Percentiles rank a stretch among this genome's conserved stretches.
Conservation (phyloP, 2,113 vertebrate species). For the Camelus bactrianus region DNA sequence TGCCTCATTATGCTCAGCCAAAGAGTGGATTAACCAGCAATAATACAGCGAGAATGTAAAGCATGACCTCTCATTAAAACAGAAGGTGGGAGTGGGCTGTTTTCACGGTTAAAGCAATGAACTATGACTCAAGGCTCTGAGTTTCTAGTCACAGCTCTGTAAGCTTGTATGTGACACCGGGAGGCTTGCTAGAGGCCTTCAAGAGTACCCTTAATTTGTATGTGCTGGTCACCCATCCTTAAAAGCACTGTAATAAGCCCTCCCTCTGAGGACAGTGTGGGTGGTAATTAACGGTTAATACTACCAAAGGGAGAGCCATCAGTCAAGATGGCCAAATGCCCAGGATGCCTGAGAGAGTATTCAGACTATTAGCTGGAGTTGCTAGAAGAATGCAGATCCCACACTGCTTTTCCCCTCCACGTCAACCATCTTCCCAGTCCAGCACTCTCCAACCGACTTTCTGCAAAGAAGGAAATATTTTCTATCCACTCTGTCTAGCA, state of each 20-base stretch:
- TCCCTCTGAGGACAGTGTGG: background rate
- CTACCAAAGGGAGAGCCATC: background rate
- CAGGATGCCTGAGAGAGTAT: background rate
- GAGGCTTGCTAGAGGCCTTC: background rate
- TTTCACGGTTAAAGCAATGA: background rate
- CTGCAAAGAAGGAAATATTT: background rate
- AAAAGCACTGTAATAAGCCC: background rate
- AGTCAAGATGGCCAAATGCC: background rate
- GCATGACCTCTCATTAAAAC: constrained; percentile 27
- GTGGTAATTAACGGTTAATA: constrained; percentile 35
- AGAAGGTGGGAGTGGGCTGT: background rate
- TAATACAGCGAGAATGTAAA: background rate
- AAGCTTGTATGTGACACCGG: background rate
- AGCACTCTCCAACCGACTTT: background rate
- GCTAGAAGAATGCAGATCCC: background rate
- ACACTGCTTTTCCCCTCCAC: background rate
- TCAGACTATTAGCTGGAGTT: background rate
- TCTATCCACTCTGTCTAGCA: background rate
- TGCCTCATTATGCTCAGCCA: background rate
- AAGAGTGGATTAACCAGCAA: background rate
- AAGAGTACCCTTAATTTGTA: background rate
- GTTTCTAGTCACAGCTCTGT: constrained; percentile 21
- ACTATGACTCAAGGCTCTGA: background rate
- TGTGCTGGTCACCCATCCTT: background rate
- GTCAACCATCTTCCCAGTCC: background rate